Percentiles rank a stretch among this genome's conserved stretches.
Evolutionary conservation across 1,140 invertebrate species (phyloP).

Genomic region (Anadara kagoshimensis): DNA sequence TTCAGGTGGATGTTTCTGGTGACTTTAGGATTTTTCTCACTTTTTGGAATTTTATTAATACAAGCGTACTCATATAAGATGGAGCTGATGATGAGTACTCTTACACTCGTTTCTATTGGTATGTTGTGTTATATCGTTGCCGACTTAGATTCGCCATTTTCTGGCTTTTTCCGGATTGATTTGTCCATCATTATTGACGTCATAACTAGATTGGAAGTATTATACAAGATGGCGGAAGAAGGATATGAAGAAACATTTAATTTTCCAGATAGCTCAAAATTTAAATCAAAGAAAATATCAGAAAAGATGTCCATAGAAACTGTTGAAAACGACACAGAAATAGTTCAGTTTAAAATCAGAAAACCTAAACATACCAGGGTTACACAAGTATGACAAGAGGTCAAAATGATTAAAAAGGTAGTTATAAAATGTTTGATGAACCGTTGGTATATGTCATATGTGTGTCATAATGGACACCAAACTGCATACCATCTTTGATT

Average conservation of each 20-base stretch:
- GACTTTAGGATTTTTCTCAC: conserved; percentile 26
- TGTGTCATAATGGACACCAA: too few relatives aligned
- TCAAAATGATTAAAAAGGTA: too few relatives aligned
- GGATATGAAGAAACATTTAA: conserved; percentile 27
- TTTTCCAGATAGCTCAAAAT: conserved; percentile 38
- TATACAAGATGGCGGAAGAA: conserved; percentile 24
- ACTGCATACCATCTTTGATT: too few relatives aligned
- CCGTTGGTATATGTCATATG: too few relatives aligned
- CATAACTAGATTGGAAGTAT: conserved; percentile 10
- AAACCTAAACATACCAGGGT: too few relatives aligned
- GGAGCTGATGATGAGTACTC: conserved; percentile 24
- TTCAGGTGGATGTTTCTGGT: conserved; percentile 30
- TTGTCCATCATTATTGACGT: conserved; percentile 23
- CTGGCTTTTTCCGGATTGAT: conserved; percentile 31
- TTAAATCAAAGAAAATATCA: background rate
- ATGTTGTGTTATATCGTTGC: conserved; percentile 36
- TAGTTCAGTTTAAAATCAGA: too few relatives aligned
- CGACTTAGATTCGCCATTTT: conserved; percentile 30
- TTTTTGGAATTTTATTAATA: conserved; percentile 29
- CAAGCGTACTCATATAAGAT: conserved; percentile 26
- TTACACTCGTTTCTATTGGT: conserved; percentile 26
- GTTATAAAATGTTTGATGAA: too few relatives aligned
- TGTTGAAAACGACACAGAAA: too few relatives aligned
- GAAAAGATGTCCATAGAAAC: too few relatives aligned
- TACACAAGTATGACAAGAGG: too few relatives aligned